Evolutionary conservation across 2,888 invertebrate species (phyloP).

Genomic region (Lasiommata megera): DNA sequence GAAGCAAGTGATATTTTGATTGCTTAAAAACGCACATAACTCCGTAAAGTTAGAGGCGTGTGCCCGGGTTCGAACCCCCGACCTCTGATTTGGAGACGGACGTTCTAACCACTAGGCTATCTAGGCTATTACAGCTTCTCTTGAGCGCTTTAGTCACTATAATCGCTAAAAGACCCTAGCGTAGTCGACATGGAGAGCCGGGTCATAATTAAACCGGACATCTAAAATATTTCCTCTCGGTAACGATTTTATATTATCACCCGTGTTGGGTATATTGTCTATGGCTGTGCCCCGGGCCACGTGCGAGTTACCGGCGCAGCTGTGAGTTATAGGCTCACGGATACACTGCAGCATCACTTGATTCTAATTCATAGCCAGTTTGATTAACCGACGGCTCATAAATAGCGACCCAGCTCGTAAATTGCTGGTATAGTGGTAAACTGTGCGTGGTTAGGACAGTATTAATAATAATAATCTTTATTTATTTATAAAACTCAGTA

Average conservation of each 20-base stretch:
- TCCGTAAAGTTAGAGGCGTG: no score
- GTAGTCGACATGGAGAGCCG: neutral
- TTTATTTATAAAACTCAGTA: no score
- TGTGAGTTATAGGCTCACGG: conserved; percentile 26
- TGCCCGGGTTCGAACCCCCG: no score
- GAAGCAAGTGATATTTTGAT: no score
- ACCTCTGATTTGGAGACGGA: no score
- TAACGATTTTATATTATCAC: conserved; percentile 30
- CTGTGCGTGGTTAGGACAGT: conserved; percentile 10
- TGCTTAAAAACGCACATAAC: no score
- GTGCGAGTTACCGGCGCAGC: conserved; percentile 24
- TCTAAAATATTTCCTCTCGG: conserved; percentile 6
- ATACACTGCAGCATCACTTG: conserved; percentile 32
- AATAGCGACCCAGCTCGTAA: conserved; percentile 15
- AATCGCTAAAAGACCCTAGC: neutral
- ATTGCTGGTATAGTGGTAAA: conserved; percentile 6
- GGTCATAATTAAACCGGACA: neutral
- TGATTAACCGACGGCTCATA: conserved; percentile 32
- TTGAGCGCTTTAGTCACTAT: no score
- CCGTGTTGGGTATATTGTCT: conserved; percentile 24
- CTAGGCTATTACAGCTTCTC: no score
- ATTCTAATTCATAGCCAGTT: conserved; percentile 37
- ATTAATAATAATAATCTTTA: no score
- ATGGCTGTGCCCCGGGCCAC: conserved; percentile 22
- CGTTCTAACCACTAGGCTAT: no score